Base-by-base conservation (phyloP, 2,797 vertebrate species). In the Argya squamiceps region DNA sequence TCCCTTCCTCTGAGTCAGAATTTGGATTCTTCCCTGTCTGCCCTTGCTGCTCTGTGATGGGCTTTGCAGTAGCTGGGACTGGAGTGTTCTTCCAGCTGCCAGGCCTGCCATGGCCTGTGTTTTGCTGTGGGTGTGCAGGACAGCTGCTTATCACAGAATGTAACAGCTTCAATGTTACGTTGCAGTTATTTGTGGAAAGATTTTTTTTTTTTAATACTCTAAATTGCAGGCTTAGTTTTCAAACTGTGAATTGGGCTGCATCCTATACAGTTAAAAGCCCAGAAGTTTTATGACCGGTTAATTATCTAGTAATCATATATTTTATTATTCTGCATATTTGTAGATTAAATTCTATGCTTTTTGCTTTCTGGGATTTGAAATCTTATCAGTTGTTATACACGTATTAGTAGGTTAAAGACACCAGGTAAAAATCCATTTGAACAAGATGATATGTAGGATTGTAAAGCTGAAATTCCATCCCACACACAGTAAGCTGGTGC, bases 291-390 rank as follows among this genome's bases (percentile, higher is more conserved):
- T 80, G 34, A 77, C 55, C 41, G 49, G 44, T n/a, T 84, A 56
- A 43, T 80, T 60, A 12, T 4, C 6, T 23, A 47, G 30, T 71
- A 60, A 50, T 58, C 4, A 3, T 73, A 12, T 34, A 1, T 82
- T 58, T 59, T 64, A 18, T 43, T 30, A 15, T 75, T 78, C 27
- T 86, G 14, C 5, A 1, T 64, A 26, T 68, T 70, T 79, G 32
- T 67, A 64, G 53, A n/a, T 75, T 2, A 74, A 77, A 19, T 77
- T 64, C 11, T 47, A 8, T n/a, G 16, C 4, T 2, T 67, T 95
- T 84, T 88, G 7, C 34, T 77, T 74, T 68, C 30, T 68, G 56
- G 23, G 17, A 34, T 76, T 69, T 84, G 85, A 88, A 90, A 55
- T 87, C 22, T 36, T 79, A 10, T 29, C 41, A 19, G 44, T 69